A percentile compares a stretch with the other conserved stretches of the same genome.
Conservation (phyloP, 2,797 vertebrate species). For the Anas bahamensis region DNA sequence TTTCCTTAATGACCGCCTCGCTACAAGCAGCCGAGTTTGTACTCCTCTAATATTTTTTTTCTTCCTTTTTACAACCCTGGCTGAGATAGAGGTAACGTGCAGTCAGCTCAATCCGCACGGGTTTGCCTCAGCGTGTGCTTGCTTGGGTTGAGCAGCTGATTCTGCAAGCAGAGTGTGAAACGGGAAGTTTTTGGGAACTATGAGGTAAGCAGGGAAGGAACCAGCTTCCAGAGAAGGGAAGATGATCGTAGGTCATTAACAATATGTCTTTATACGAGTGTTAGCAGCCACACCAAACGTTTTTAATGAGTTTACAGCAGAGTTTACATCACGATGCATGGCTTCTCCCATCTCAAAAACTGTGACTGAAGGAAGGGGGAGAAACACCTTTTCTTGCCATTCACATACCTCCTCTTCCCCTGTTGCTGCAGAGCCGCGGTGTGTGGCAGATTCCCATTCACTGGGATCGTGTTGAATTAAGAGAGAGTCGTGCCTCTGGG, state of each 20-base stretch:
- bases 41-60: neutral
- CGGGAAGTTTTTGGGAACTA: neutral
- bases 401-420: neutral
- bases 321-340: neutral
- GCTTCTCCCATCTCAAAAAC: neutral
- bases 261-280: neutral
- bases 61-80: neutral
- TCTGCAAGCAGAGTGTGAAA: neutral
- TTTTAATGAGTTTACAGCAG: neutral
- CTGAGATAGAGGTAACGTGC: neutral
- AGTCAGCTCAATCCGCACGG: neutral
- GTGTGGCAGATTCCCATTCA: neutral
- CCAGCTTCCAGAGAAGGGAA: neutral
- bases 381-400: neutral
- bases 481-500: neutral
- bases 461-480: constrained; percentile 28
- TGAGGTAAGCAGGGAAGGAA: neutral
- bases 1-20: neutral
- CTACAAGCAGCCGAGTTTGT: neutral
- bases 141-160: neutral
- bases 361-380: neutral
- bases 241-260: neutral
- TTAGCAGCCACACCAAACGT: neutral
- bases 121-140: neutral
- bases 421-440: neutral